Evolutionary conservation across 1,140 invertebrate species (phyloP).

Genomic region (Chrysopa pallens): DNA sequence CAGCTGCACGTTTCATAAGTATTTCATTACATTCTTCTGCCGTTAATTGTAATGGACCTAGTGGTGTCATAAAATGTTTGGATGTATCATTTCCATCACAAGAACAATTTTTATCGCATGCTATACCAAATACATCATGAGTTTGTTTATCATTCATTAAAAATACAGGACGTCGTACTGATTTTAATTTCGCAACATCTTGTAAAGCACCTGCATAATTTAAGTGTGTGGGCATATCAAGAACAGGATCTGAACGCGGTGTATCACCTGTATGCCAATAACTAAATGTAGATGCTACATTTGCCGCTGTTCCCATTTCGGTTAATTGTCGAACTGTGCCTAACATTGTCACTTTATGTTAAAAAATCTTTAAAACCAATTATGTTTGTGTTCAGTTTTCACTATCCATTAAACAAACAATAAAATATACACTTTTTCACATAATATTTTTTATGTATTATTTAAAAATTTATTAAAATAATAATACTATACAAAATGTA

Average conservation of each 20-base stretch:
- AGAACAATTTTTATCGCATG: neutral
- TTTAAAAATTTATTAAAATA: no score
- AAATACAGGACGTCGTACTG: slow-evolving; percentile 5
- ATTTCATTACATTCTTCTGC: slow-evolving; percentile 62
- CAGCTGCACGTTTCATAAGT: slow-evolving; percentile 42
- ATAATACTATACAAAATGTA: no score
- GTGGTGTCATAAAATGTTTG: slow-evolving; percentile 9
- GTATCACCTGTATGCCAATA: slow-evolving; percentile 6
- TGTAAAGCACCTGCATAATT: slow-evolving; percentile 4
- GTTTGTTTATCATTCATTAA: slow-evolving; percentile 5
- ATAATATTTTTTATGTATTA: no score
- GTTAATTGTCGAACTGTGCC: neutral
- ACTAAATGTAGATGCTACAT: slow-evolving; percentile 4
- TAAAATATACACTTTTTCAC: no score
- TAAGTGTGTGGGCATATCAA: neutral
- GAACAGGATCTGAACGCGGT: neutral
- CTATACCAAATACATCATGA: slow-evolving; percentile 4
- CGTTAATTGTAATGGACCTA: slow-evolving; percentile 45
- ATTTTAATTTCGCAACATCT: slow-evolving; percentile 5
- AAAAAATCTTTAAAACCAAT: no score
- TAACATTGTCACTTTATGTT: neutral
- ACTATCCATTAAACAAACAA: no score
- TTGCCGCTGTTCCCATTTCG: slow-evolving; percentile 6
- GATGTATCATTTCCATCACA: slow-evolving; percentile 1
- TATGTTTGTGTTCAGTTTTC: no score